phyloP scores from a whole-genome alignment of 30 jellyfish, hydroid and myxozoan species.

The Aurelia coerulea region DNA sequence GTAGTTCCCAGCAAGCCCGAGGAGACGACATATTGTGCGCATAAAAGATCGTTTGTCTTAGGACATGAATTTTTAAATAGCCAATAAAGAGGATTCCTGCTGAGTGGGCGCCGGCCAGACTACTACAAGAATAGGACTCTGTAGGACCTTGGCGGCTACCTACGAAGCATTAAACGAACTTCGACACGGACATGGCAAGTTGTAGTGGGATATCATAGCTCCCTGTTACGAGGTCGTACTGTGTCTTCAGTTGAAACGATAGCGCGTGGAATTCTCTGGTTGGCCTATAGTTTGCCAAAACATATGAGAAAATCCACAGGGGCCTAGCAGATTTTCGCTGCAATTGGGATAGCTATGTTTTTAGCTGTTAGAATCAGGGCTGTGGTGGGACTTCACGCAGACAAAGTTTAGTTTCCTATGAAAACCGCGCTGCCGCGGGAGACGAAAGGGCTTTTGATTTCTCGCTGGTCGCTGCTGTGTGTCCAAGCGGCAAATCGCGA shows the following conservation, averaged over 20 bases:
- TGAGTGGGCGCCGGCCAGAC: conserved; percentile 96
- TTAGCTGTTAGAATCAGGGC: conserved; percentile 55
- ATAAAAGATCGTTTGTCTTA: conserved; percentile 53
- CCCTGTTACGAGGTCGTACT: conserved; percentile 69
- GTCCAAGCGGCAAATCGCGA: conserved; percentile 29
- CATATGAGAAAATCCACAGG: conserved; percentile 73
- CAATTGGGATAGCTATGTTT: conserved; percentile 40
- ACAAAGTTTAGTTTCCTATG: conserved; percentile 58
- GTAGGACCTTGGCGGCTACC: conserved; percentile 84
- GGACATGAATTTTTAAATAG: conserved; percentile 83
- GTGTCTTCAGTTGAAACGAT: conserved; percentile 59
- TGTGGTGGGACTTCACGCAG: conserved; percentile 88
- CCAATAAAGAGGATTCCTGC: conserved; percentile 82
- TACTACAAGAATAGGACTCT: conserved; percentile 72
- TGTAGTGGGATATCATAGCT: conserved; percentile 59
- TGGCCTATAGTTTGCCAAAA: conserved; percentile 44
- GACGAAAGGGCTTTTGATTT: conserved; percentile 52
- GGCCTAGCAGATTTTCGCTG: conserved; percentile 43
- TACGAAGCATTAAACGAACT: conserved; percentile 70
- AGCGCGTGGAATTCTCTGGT: conserved; percentile 78
- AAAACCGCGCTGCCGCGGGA: conserved; percentile 72
- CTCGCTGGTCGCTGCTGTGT: conserved; percentile 46
- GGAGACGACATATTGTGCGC: conserved; percentile 57
- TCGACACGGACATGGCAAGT: conserved; percentile 73
- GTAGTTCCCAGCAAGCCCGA: conserved; percentile 76